A percentile compares a stretch with the other conserved stretches of the same genome.
Conservation (phyloP, 2,888 invertebrate genomes). For the Alloplasta piceator region DNA sequence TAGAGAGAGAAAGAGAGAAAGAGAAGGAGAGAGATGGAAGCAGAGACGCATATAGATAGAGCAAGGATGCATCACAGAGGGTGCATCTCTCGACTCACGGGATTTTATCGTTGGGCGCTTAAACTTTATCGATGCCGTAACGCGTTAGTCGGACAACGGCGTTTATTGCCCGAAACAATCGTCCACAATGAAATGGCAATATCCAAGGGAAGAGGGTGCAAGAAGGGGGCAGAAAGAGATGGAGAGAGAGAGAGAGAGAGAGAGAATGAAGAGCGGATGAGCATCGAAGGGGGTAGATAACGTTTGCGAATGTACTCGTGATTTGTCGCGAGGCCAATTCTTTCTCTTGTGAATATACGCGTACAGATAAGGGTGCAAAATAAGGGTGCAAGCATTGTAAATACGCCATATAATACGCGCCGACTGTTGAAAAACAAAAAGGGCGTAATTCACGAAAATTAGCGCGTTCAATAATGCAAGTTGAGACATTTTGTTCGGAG, state of each 20-base stretch:
- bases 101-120: constrained; percentile 72
- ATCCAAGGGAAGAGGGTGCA: constrained; percentile 39
- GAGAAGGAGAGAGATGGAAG: neutral
- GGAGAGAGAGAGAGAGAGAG: neutral
- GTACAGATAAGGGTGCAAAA: neutral
- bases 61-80: neutral
- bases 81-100: constrained; percentile 55
- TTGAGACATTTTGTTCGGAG: no score
- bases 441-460: no score
- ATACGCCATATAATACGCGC: no score
- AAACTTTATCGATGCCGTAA: constrained; percentile 77
- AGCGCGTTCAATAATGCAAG: no score
- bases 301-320: constrained; percentile 69
- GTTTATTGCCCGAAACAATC: constrained; percentile 78
- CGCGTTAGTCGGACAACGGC: constrained; percentile 73
- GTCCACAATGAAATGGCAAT: constrained; percentile 74
- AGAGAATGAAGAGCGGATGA: neutral
- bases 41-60: neutral
- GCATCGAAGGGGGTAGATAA: constrained; percentile 67
- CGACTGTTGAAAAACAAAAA: no score
- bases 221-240: neutral
- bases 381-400: neutral
- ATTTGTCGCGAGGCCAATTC: constrained; percentile 68
- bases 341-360: constrained; percentile 15
- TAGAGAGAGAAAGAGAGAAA: neutral